These are phyloP conservation scores for Sitobion miscanthi DNA, from an alignment of 1,140 invertebrate species.

Conservation along the genomic window DNA sequence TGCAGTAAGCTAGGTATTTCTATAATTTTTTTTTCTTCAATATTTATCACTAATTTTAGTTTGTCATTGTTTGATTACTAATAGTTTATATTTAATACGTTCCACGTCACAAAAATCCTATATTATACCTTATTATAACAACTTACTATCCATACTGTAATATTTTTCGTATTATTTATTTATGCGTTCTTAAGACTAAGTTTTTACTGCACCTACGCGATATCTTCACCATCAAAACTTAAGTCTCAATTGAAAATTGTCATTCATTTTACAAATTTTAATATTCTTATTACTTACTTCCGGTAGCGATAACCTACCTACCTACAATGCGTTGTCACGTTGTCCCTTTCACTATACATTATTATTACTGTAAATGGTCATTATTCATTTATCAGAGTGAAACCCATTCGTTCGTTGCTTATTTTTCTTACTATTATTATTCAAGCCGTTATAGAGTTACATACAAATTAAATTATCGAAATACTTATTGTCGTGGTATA, in stretches of 20 bases:
- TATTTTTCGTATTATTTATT: neutral
- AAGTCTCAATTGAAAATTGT: neutral
- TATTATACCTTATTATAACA: neutral
- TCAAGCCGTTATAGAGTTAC: neutral
- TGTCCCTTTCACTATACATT: slow-evolving; percentile 7
- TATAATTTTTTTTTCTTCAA: neutral
- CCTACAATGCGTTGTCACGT: neutral
- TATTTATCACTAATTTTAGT: neutral
- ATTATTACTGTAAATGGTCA: neutral
- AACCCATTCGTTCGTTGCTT: neutral
- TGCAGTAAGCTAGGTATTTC: no score
- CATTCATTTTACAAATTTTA: neutral
- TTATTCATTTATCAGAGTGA: slow-evolving; percentile 24
- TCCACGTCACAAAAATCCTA: neutral
- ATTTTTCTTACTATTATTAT: neutral
- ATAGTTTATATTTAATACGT: neutral
- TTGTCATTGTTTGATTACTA: neutral
- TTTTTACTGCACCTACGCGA: neutral
- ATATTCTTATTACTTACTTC: neutral
- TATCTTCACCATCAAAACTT: neutral
- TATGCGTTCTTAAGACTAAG: neutral
- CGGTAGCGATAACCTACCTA: neutral
- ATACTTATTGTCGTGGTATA: neutral
- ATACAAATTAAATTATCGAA: slow-evolving; percentile 23
- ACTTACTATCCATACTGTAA: neutral